A percentile compares a stretch with the other conserved stretches of the same genome.
These are phyloP conservation scores for Calonectris borealis DNA, from an alignment of 2,113 vertebrate genomes.

Conservation along the genomic window DNA sequence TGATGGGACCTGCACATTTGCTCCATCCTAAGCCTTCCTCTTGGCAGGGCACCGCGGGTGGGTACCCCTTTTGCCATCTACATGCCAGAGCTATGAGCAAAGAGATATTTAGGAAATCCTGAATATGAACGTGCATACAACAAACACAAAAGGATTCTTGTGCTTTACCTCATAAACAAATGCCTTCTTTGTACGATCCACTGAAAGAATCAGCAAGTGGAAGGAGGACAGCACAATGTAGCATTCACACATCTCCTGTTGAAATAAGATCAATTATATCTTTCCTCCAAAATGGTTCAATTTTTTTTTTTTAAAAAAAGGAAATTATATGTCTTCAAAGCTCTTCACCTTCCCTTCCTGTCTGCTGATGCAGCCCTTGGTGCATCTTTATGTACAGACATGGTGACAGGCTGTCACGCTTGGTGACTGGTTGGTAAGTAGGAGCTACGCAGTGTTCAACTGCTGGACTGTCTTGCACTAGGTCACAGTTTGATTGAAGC, in stretches of 20 bases:
- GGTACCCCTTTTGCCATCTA: neutral
- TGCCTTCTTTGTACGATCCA: slow-evolving; percentile 71
- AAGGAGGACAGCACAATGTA: slow-evolving; percentile 82
- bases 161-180: slow-evolving; percentile 79
- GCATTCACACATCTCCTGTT: slow-evolving; percentile 73
- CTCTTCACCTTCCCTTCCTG: neutral
- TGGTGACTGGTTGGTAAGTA: neutral
- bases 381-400: neutral
- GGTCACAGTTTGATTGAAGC: neutral
- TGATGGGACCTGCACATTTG: neutral
- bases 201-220: slow-evolving; percentile 79
- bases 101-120: neutral
- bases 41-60: neutral
- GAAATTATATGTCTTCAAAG: neutral
- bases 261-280: neutral
- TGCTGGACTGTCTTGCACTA: neutral
- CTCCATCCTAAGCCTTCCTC: neutral
- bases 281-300: neutral
- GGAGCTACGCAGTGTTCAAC: neutral
- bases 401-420: neutral
- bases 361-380: neutral
- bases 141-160: neutral
- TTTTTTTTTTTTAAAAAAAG: neutral
- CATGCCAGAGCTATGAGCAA: neutral
- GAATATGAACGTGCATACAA: neutral